Conservation (phyloP, 2,797 vertebrate genomes). For the Enteromius thamalakanensis region DNA sequence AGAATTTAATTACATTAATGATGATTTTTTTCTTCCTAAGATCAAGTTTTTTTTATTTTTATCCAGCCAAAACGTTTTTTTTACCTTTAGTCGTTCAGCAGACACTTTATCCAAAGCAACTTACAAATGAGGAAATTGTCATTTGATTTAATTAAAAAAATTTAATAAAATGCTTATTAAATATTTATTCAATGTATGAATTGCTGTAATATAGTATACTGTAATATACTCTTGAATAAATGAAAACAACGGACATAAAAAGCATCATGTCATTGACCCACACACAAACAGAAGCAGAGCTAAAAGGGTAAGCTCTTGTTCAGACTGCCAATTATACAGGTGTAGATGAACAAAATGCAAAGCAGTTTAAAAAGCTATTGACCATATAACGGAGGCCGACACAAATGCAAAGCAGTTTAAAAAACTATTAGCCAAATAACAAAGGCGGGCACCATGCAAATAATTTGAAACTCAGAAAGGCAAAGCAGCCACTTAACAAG, state of each 20-base stretch:
- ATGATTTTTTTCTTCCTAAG: neutral
- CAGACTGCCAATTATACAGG: neutral
- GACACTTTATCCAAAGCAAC: too few relatives aligned
- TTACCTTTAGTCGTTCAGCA: too few relatives aligned
- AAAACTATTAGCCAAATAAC: constrained; percentile 23
- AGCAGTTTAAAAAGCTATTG: neutral
- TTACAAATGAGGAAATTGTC: too few relatives aligned
- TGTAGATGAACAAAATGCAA: constrained; percentile 20
- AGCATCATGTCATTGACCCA: neutral
- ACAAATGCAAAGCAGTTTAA: constrained; percentile 7
- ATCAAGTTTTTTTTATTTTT: neutral
- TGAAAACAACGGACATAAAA: neutral
- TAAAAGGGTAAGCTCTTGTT: neutral
- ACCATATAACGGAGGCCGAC: neutral
- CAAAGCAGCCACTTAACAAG: constrained; percentile 33
- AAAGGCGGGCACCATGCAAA: constrained; percentile 6
- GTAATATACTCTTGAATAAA: neutral
- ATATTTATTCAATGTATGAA: neutral
- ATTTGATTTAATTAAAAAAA: neutral
- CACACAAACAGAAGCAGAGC: neutral
- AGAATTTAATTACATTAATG: too few relatives aligned
- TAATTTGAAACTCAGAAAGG: constrained; percentile 4
- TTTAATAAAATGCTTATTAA: neutral
- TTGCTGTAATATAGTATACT: neutral
- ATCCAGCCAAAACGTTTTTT: neutral